Percentiles rank a stretch among this genome's conserved stretches.
Evolutionary conservation across 2,113 vertebrate genomes (phyloP).

Genomic region (Leiothrix lutea): DNA sequence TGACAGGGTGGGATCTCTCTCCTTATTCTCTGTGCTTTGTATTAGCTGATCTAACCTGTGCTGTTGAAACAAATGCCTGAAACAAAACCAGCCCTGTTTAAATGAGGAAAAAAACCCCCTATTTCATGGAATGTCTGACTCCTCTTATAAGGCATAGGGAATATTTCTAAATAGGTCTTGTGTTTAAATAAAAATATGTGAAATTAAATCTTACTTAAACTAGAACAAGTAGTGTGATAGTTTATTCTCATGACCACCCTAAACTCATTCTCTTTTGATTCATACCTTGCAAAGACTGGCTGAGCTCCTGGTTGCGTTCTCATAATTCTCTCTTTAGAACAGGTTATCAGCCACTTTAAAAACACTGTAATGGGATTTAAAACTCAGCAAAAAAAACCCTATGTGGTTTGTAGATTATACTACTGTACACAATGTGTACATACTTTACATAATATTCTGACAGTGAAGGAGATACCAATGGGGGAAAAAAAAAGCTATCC

Average conservation of each 20-base stretch:
- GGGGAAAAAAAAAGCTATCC: background rate
- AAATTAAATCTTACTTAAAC: background rate
- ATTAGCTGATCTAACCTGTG: background rate
- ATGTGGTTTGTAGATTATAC: background rate
- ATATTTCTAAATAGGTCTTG: background rate
- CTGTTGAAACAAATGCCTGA: background rate
- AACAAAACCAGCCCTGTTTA: slow-evolving; percentile 7
- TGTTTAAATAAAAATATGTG: background rate
- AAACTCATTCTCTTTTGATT: background rate
- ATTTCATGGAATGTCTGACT: background rate
- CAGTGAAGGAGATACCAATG: background rate
- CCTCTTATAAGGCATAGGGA: background rate
- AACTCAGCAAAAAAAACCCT: background rate
- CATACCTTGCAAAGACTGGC: background rate
- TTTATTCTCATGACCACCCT: background rate
- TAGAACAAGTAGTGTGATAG: background rate
- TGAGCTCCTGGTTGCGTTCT: background rate
- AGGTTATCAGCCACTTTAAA: background rate
- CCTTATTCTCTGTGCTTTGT: background rate
- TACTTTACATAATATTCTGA: background rate
- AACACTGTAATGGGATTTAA: background rate
- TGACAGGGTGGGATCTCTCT: background rate
- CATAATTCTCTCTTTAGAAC: background rate
- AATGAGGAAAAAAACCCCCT: background rate
- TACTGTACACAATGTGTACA: background rate